Conservation (phyloP, 2,113 vertebrate species). For the Colius striatus region DNA sequence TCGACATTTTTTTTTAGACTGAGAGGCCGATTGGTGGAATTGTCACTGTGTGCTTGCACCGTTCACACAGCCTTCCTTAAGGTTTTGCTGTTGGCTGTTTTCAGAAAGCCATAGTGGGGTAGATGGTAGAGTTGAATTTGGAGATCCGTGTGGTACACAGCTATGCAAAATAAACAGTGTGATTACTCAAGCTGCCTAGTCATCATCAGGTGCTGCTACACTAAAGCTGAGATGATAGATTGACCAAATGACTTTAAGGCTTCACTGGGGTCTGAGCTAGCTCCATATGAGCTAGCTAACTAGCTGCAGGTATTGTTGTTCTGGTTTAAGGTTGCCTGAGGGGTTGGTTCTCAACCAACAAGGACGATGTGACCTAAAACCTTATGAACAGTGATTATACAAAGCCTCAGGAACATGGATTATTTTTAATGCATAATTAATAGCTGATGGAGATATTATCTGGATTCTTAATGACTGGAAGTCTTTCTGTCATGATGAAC, state of each 20-base stretch:
- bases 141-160: background rate
- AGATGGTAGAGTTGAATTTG: background rate
- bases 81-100: background rate
- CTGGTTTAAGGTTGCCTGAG: background rate
- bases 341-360: background rate
- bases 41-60: background rate
- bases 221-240: background rate
- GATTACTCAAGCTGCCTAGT: background rate
- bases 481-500: background rate
- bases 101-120: background rate
- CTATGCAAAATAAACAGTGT: background rate
- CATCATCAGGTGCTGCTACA: background rate
- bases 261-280: background rate
- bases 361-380: background rate
- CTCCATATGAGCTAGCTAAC: background rate
- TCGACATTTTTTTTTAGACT: background rate
- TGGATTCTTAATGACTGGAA: background rate
- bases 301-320: background rate
- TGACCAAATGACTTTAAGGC: background rate
- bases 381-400: background rate
- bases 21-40: background rate
- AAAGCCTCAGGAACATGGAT: background rate
- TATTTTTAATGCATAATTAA: constrained; percentile 3
- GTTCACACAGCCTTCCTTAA: background rate
- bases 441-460: background rate